A percentile compares a stretch with the other conserved stretches of the same genome.
Evolutionary conservation across 1,140 invertebrate genomes (phyloP).

Genomic region (Whitmania pigra): DNA sequence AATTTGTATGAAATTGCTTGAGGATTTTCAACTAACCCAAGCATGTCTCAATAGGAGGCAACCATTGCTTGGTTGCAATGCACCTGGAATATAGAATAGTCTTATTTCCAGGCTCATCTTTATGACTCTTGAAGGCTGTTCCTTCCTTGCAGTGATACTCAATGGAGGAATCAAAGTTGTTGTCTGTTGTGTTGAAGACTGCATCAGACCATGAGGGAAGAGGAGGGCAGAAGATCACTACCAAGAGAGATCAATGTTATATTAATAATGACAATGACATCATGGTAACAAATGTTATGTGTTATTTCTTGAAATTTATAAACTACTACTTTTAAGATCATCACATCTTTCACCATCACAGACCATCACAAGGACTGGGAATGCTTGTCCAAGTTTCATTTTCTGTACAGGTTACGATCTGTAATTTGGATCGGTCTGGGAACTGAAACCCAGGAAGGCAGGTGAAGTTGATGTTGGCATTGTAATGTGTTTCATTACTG

Average conservation of each 20-base stretch:
- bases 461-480: constrained; percentile 16
- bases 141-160: constrained; percentile 18
- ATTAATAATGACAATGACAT: too few species aligned
- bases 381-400: constrained; percentile 23
- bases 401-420: constrained; percentile 2
- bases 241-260: too few species aligned
- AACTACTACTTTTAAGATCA: not conserved
- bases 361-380: constrained; percentile 23
- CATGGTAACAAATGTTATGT: not conserved
- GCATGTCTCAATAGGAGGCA: constrained; percentile 22
- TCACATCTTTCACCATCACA: not conserved
- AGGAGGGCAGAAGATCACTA: constrained; percentile 25
- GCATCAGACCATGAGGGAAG: constrained; percentile 20
- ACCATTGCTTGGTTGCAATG: constrained; percentile 12
- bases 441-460: constrained; percentile 23
- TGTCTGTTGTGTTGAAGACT: constrained; percentile 23
- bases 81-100: constrained; percentile 15
- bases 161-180: constrained; percentile 19
- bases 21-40: constrained; percentile 5
- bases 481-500: constrained; percentile 23
- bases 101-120: constrained; percentile 4
- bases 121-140: constrained; percentile 14
- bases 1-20: too few species aligned
- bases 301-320: not conserved
- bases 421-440: constrained; percentile 16